Evolutionary conservation across 35 echinoderm and acorn worm genomes (phyloP), one percentile per base, ranked within the genome.

Genomic region (Strongylocentrotus purpuratus): DNA sequence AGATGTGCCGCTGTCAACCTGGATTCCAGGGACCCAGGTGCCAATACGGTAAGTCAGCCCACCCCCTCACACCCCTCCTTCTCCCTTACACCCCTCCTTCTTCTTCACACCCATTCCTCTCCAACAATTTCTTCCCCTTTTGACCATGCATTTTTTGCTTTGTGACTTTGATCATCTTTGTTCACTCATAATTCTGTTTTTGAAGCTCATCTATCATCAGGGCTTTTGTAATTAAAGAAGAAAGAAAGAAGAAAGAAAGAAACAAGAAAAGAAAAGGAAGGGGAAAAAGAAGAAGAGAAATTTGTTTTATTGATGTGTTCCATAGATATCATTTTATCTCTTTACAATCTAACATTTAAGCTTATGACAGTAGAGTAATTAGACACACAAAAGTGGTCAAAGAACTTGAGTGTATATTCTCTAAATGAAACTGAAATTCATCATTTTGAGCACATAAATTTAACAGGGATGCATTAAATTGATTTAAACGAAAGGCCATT

Each of bases 21-120:
- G 98, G 98, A 85, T 99, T 99, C 91, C 97, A 99, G 94, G 98
- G 98, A 94, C 97, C 98, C 46, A 86, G 98, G 92, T 99, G 98
- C 88, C 98, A 99, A 94, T 99, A 99, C 93, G 98, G 98, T 99
- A 97, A 99, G 96, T 97, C 31, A 48, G 9, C 32, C 48, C 11
- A 55, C 45, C n/a, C 31, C 12, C 31, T 87, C 86, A 31, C 46
- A 33, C 3, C 46, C 48, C n/a, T 58, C 15, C 31, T 8, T 4
- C n/a, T 31, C 33, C 25, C 86, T 35, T n/a, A 13, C 9, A 28
- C 28, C 9, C 20, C 9, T 20, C n/a, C 86, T 12, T 59, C 52
- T 59, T 9, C 11, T 9, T 14, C 50, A 58, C 50, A 41, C 35
- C 35, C 35, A 0, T 41, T 3, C 35, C 3, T 58, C 9, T 58